phyloP scores from a whole-genome alignment of 1,140 invertebrate genomes.

The Drosophila subpulchrella region DNA sequence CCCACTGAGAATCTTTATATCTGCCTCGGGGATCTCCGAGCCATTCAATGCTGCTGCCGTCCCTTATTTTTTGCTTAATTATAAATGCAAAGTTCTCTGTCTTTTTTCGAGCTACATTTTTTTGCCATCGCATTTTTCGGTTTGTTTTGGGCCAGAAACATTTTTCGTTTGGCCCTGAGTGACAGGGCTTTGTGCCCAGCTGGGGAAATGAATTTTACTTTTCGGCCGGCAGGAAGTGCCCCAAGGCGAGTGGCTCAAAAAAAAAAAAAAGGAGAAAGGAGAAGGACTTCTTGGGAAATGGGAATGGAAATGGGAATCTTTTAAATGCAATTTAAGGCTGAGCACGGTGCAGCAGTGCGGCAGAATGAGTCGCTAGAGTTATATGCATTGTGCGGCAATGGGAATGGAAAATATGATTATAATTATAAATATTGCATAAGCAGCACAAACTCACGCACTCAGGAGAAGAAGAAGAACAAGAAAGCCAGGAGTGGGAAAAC shows the following conservation, averaged over 20 bases:
- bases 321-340: slow-evolving; percentile 63
- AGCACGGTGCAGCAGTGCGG: slow-evolving; percentile 43
- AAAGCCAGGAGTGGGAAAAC: slow-evolving; percentile 1
- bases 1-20: slow-evolving; percentile 36
- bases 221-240: slow-evolving; percentile 76
- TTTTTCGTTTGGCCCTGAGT: slow-evolving; percentile 62
- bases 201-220: slow-evolving; percentile 75
- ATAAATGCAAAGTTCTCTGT: slow-evolving; percentile 71
- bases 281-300: slow-evolving; percentile 4
- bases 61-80: slow-evolving; percentile 65
- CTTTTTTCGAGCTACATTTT: slow-evolving; percentile 15
- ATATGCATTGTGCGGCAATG: slow-evolving; percentile 41
- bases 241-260: slow-evolving; percentile 31
- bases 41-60: slow-evolving; percentile 30
- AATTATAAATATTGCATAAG: slow-evolving; percentile 68
- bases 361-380: slow-evolving; percentile 48
- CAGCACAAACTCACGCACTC: slow-evolving; percentile 43
- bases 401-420: slow-evolving; percentile 60
- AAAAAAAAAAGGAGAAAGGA: slow-evolving; percentile 3
- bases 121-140: slow-evolving; percentile 32
- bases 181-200: slow-evolving; percentile 73
- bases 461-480: not conserved
- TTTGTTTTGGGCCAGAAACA: slow-evolving; percentile 52
- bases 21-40: slow-evolving; percentile 38
- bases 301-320: slow-evolving; percentile 27